Conservation (phyloP, 2,113 vertebrate species). For the Odobenus rosmarus region DNA sequence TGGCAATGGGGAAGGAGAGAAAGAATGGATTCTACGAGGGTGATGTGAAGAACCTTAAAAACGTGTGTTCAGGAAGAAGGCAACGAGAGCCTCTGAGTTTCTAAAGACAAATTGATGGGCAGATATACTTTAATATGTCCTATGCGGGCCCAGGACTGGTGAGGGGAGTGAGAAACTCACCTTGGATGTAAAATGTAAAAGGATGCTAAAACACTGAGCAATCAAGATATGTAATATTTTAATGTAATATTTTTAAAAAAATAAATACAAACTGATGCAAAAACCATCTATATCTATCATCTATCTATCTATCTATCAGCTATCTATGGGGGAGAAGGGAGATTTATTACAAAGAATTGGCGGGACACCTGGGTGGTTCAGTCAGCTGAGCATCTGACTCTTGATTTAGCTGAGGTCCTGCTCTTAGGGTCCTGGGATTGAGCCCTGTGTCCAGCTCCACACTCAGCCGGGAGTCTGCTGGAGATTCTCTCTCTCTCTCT, state of each 20-base stretch:
- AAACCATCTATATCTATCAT: neutral
- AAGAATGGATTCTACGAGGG: neutral
- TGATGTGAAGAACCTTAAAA: neutral
- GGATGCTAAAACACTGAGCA: neutral
- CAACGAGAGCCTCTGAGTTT: neutral
- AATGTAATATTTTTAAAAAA: neutral
- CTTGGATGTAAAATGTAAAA: neutral
- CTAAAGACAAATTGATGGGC: neutral
- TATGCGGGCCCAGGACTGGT: fast-evolving
- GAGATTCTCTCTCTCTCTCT: neutral
- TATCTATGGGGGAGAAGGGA: neutral
- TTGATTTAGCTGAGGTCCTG: neutral
- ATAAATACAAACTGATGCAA: neutral
- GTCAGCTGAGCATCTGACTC: neutral
- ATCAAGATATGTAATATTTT: neutral
- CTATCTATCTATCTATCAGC: neutral
- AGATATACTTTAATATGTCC: neutral
- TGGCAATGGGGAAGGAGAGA: neutral
- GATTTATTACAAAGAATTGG: neutral
- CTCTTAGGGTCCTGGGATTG: neutral
- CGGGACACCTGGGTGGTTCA: neutral
- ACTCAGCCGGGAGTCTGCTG: neutral
- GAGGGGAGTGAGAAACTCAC: neutral
- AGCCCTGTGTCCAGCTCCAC: neutral
- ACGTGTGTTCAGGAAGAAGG: fast-evolving